Evolutionary conservation across 2,113 vertebrate genomes (phyloP), one percentile per base, ranked within the genome.

Genomic region (Crotophaga sulcirostris): DNA sequence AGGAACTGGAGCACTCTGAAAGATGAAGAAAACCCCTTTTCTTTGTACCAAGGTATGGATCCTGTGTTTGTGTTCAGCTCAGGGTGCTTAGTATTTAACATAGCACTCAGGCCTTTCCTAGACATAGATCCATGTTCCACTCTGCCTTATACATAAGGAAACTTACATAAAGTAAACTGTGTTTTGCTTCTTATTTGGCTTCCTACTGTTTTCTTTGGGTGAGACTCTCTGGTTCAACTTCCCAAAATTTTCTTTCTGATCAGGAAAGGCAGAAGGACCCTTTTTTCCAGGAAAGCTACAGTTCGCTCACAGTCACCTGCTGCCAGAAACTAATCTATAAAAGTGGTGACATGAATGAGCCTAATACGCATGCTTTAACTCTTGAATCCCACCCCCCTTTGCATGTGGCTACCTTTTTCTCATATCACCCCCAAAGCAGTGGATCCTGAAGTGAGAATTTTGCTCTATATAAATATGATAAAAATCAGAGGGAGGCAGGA

Each of bases 401-500:
- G 8, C 36, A 56, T 6, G 18, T 21, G 26, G n/a, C 28, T 64
- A 26, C 5, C 8, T 79, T 83, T 80, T 84, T 56, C 45, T 58
- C 49, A 69, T n/a, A 51, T 58, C 6, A 45, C 8, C 4, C 20
- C 24, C 20, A 10, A 51, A 72, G 15, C 0, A 0, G 29, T 21
- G 17, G 64, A 47, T 67, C 7, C 52, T 60, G 16, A 79, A 88
- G 26, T 18, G 33, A 68, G 13, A 63, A 42, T 44, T 80, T 42
- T 72, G 56, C n/a, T 51, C 19, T 47, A 11, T 26, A 68, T 5
- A 68, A 82, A 79, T 25, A 38, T 2, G 17, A 28, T 16, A 83
- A 79, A 64, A 68, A 42, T 8, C 38, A 80, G 36, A 69, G 33
- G 16, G 10, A 77, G 21, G 6, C 11, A 73, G 59, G 44, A 68